A percentile compares a stretch with the other conserved stretches of the same genome.
Conservation (phyloP, 2,113 vertebrate genomes). For the Caretta caretta region DNA sequence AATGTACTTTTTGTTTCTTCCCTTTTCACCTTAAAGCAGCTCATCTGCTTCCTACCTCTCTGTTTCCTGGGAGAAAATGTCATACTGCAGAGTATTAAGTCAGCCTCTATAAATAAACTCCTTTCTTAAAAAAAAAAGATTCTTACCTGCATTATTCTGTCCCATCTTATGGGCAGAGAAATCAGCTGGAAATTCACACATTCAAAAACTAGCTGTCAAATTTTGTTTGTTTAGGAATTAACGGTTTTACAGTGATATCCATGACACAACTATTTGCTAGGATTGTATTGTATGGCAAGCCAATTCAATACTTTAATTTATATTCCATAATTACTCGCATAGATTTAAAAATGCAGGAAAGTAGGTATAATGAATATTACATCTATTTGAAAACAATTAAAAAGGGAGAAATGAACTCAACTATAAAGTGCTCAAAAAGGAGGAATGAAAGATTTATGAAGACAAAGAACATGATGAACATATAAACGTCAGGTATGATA, state of each 20-base stretch:
- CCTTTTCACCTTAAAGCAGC: conserved; percentile 54
- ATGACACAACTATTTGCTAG: neutral
- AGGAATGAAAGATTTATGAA: neutral
- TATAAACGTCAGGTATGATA: neutral
- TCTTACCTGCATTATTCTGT: neutral
- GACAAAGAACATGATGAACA: neutral
- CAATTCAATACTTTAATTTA: neutral
- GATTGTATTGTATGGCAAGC: neutral
- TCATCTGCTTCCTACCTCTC: conserved; percentile 44
- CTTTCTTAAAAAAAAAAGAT: neutral
- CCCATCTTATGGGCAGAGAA: neutral
- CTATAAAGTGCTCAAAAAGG: neutral
- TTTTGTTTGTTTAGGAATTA: conserved; percentile 18
- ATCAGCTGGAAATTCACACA: neutral
- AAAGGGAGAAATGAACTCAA: neutral
- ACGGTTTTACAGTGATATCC: neutral
- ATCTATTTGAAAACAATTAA: neutral
- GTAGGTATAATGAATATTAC: neutral
- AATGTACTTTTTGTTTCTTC: conserved; percentile 62
- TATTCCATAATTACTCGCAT: neutral
- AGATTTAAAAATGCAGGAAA: neutral
- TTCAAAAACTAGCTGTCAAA: neutral
- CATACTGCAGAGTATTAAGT: conserved; percentile 30
- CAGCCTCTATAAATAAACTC: neutral
- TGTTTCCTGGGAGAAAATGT: conserved; percentile 54